Base-by-base conservation (phyloP, 2,797 vertebrate species). In the Gymnothorax javanicus region DNA sequence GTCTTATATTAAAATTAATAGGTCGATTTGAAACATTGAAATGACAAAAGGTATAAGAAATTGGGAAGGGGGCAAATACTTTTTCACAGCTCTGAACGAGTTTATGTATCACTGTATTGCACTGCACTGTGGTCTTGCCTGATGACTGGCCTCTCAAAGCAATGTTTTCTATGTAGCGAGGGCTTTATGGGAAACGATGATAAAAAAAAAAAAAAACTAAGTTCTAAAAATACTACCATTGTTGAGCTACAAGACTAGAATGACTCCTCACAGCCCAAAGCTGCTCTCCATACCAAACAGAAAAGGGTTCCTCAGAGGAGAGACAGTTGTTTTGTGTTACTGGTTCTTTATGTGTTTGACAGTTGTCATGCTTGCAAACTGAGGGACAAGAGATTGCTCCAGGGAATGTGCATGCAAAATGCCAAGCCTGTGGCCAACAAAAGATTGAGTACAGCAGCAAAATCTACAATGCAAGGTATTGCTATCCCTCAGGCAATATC, bases 271-370 rank as follows among this genome's bases (percentile, higher is more conserved):
- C 71, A 33, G 27, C 71, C 71, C 4, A n/a, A 73, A 73, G 71
- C 71, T 33, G 71, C 33, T 43, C 71, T 6, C 71, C 27, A 73
- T 43, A 43, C 2, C n/a, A 69, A 25, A 69, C 23, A 69, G 6
- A 71, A 33, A 71, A 71, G 7, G 73, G 73, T 23, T 81, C 52
- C 77, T 81, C 77, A 23, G 50, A 81, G 56, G 27, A 81, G n/a
- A 81, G 77, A 23, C 20, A 50, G 27, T 56, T n/a, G 20, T 81
- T 54, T 4, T 81, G 17, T 54, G 50, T 54, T 12, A 9, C 52
- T 81, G 11, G 52, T 56, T 54, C 50, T 81, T 79, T 56, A n/a
- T 56, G 77, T 81, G 13, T 56, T 56, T 23, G 77, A 1, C 12
- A n/a, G 43, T 52, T 50, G 27, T 52, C 73, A 43, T 50, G 73